phyloP scores from a whole-genome alignment of 2,888 invertebrate genomes.

The Pristionchus entomophagus region DNA sequence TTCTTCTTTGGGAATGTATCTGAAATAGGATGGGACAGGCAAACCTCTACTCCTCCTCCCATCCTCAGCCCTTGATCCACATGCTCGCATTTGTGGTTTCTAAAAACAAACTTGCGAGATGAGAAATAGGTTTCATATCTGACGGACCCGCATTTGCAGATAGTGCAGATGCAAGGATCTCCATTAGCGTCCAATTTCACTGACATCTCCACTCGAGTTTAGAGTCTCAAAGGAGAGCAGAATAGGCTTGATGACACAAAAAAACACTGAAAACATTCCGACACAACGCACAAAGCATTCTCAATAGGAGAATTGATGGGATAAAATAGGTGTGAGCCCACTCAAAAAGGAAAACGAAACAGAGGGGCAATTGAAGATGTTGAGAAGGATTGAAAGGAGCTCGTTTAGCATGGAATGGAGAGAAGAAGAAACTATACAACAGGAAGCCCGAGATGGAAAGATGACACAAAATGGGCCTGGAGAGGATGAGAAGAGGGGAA shows the following conservation, averaged over 20 bases:
- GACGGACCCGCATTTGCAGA: conserved; percentile 26
- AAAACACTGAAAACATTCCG: neutral
- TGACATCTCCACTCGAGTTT: neutral
- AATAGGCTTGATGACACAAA: neutral
- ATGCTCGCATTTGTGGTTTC: conserved; percentile 61
- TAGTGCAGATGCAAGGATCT: conserved; percentile 29
- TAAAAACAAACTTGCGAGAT: conserved; percentile 17
- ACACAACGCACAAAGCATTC: neutral
- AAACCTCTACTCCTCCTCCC: conserved; percentile 55
- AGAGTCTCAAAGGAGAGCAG: too few relatives aligned
- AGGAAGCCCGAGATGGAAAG: neutral
- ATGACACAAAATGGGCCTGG: neutral
- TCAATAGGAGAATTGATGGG: neutral
- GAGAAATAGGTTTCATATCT: neutral
- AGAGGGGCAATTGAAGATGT: conserved; percentile 1
- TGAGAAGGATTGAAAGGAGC: neutral
- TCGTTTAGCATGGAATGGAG: neutral
- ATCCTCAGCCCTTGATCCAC: conserved; percentile 59
- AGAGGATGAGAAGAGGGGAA: too few relatives aligned
- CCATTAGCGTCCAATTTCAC: neutral
- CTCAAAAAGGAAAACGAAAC: neutral
- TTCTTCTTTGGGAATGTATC: too few relatives aligned
- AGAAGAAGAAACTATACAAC: conserved; percentile 18
- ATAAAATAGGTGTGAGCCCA: neutral
- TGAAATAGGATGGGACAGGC: too few relatives aligned